Conservation (phyloP, 2,797 vertebrate genomes). For the Pseudopleuronectes americanus region DNA sequence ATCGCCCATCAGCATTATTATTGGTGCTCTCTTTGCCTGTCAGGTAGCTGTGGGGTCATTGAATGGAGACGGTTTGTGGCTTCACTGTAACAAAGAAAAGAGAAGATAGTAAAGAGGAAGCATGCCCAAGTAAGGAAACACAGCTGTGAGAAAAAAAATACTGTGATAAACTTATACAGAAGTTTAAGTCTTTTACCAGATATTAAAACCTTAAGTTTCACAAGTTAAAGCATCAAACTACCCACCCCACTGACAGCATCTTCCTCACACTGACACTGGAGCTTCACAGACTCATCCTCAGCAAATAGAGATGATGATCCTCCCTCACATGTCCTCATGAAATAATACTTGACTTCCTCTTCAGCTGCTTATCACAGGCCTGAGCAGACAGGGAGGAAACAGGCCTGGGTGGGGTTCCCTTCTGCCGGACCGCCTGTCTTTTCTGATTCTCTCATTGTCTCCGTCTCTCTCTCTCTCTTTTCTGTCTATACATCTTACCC, state of each 20-base stretch:
- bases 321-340: constrained; percentile 31
- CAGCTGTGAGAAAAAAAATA: constrained; percentile 9
- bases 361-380: constrained; percentile 47
- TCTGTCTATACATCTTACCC: constrained; percentile 28
- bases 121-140: constrained; percentile 22
- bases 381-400: constrained; percentile 44
- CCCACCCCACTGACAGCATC: constrained; percentile 28
- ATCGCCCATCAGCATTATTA: not conserved
- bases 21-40: constrained; percentile 1
- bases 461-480: constrained; percentile 20
- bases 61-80: constrained; percentile 16
- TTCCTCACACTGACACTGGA: constrained; percentile 20
- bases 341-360: constrained; percentile 67
- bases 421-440: constrained; percentile 57
- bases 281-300: constrained; percentile 24
- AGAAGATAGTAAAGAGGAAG: constrained; percentile 60
- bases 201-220: not conserved
- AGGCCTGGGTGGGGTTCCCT: constrained; percentile 69
- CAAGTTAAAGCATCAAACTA: constrained; percentile 22
- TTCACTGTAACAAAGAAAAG: constrained; percentile 46
- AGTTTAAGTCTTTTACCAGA: not conserved
- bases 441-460: constrained; percentile 42
- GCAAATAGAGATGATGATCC: constrained; percentile 30
- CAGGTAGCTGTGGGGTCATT: constrained; percentile 39
- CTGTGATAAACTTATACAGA: not conserved